Percentiles rank a stretch among this genome's conserved stretches.
phyloP scores from a whole-genome alignment of 2,888 invertebrate genomes.

The Pyralis farinalis region DNA sequence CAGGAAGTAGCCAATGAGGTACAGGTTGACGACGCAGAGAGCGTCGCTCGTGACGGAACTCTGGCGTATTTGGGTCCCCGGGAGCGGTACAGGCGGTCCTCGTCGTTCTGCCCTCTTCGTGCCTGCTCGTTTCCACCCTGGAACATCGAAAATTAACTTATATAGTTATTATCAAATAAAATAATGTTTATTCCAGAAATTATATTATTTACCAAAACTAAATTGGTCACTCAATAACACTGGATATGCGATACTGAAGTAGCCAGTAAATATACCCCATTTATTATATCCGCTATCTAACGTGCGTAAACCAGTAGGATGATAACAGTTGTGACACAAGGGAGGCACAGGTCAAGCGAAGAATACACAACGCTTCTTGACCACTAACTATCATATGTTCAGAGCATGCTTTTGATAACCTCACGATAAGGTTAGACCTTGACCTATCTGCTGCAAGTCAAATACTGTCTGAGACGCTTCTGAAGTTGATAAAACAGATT shows the following conservation, averaged over 20 bases:
- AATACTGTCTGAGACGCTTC: slow-evolving; percentile 34
- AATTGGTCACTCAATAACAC: slow-evolving; percentile 42
- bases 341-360: slow-evolving; percentile 61
- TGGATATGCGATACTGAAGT: slow-evolving; percentile 55
- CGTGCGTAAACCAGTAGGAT: slow-evolving; percentile 57
- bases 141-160: slow-evolving; percentile 27
- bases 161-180: slow-evolving; percentile 10
- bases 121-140: slow-evolving; percentile 70
- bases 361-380: slow-evolving; percentile 59
- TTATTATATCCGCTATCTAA: slow-evolving; percentile 74
- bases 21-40: slow-evolving; percentile 82
- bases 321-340: slow-evolving; percentile 58
- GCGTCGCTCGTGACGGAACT: slow-evolving; percentile 71
- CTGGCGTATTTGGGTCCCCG: slow-evolving; percentile 72
- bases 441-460: slow-evolving; percentile 40
- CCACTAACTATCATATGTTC: slow-evolving; percentile 52
- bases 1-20: slow-evolving; percentile 81
- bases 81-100: slow-evolving; percentile 61
- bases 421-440: slow-evolving; percentile 42
- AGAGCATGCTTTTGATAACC: slow-evolving; percentile 68
- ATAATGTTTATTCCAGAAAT: neutral
- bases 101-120: slow-evolving; percentile 67
- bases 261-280: slow-evolving; percentile 66
- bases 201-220: slow-evolving; percentile 30
- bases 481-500: neutral